Evolutionary conservation across 2,797 vertebrate genomes (phyloP).

Genomic region (Typhlichthys subterraneus): DNA sequence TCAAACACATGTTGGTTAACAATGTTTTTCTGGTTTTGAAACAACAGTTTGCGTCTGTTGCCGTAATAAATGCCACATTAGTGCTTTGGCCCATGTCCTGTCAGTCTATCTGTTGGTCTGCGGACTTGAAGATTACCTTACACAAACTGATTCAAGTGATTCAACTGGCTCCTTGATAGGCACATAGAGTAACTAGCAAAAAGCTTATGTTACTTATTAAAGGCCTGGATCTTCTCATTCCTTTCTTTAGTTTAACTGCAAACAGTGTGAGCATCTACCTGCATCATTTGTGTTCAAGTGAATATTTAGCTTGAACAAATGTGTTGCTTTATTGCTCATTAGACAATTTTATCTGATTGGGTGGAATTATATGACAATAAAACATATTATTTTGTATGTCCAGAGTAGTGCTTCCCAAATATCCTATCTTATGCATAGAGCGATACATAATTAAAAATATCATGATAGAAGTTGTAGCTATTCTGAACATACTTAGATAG

Average conservation of each 20-base stretch:
- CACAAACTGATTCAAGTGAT: conserved; percentile 59
- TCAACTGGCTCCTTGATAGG: conserved; percentile 52
- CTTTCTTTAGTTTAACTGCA: conserved; percentile 54
- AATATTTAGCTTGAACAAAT: conserved; percentile 27
- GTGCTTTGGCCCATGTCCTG: conserved; percentile 26
- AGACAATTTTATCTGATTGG: neutral
- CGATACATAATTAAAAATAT: too few species aligned
- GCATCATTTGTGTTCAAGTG: conserved; percentile 49
- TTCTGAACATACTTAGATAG: too few species aligned
- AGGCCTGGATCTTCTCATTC: conserved; percentile 63
- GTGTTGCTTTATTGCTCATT: conserved; percentile 8
- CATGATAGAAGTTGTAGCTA: too few species aligned
- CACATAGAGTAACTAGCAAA: conserved; percentile 36
- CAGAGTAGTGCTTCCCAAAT: too few species aligned
- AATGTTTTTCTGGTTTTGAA: neutral
- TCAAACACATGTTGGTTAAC: neutral
- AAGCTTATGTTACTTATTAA: conserved; percentile 67
- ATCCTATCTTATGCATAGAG: too few species aligned
- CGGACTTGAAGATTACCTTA: conserved; percentile 48
- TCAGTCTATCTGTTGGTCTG: conserved; percentile 14
- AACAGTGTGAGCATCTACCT: conserved; percentile 37
- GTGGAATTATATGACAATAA: too few species aligned
- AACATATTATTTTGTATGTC: too few species aligned
- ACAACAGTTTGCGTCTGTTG: neutral
- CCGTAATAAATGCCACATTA: conserved; percentile 21